Percentiles rank a stretch among this genome's conserved stretches.
These are phyloP conservation scores for Drosophila yakuba DNA, from an alignment of 1,140 invertebrate species.

Conservation along the genomic window DNA sequence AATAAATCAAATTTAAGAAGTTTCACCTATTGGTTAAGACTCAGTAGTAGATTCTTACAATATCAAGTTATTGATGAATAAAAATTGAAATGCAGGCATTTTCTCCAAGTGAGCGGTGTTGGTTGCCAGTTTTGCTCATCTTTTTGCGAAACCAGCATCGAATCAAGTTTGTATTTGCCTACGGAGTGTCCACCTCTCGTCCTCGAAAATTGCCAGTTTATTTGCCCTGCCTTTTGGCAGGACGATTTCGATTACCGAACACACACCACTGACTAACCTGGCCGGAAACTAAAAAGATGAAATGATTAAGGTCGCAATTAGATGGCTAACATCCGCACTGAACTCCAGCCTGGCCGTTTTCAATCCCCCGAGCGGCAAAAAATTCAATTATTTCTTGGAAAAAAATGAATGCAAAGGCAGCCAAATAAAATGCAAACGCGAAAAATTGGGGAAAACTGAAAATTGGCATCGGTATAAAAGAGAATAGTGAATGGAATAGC, in stretches of 20 bases:
- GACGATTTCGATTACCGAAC: conserved; percentile 49
- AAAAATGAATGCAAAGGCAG: conserved; percentile 6
- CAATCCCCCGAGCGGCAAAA: conserved; percentile 17
- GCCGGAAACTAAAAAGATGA: conserved; percentile 69
- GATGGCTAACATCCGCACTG: conserved; percentile 33
- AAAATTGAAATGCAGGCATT: neutral
- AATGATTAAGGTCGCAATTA: conserved; percentile 76
- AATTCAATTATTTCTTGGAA: conserved; percentile 48
- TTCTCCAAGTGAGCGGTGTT: conserved; percentile 21
- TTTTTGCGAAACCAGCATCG: conserved; percentile 34
- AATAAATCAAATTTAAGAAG: too few relatives aligned
- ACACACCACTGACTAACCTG: conserved; percentile 60
- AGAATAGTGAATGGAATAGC: conserved; percentile 29
- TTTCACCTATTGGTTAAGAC: too few relatives aligned
- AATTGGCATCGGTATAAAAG: conserved; percentile 37
- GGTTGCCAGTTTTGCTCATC: conserved; percentile 11
- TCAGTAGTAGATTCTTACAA: too few relatives aligned
- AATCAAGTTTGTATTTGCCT: conserved; percentile 50
- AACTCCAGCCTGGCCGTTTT: conserved; percentile 19
- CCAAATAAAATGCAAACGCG: conserved; percentile 26
- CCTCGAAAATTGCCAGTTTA: conserved; percentile 44
- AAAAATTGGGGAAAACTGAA: conserved; percentile 30
- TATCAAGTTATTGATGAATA: too few relatives aligned
- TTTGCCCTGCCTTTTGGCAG: conserved; percentile 40
- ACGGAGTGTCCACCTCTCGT: conserved; percentile 25